Evolutionary conservation across 2,797 vertebrate species (phyloP).

Genomic region (Gymnothorax javanicus): DNA sequence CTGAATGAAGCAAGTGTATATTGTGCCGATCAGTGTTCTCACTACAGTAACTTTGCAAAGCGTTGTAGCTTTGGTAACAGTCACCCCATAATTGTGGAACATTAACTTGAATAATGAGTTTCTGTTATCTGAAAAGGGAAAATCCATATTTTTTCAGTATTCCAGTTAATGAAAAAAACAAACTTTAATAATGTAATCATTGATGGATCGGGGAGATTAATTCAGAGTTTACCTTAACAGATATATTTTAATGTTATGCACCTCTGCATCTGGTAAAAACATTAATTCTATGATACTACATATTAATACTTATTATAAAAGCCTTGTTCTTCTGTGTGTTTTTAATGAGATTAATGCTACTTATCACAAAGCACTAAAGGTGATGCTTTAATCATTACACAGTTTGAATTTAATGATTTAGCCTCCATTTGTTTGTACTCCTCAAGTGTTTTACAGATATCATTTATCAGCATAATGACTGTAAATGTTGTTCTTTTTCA

Average conservation of each 20-base stretch:
- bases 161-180: slow-evolving; percentile 8
- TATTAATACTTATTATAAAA: slow-evolving; percentile 72
- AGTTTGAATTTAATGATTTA: slow-evolving; percentile 51
- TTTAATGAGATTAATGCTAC: slow-evolving; percentile 66
- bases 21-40: slow-evolving; percentile 32
- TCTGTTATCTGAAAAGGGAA: not conserved
- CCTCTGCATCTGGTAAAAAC: not conserved
- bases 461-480: slow-evolving; percentile 60
- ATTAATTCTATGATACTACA: slow-evolving; percentile 14
- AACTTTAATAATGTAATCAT: slow-evolving; percentile 28
- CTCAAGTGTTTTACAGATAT: slow-evolving; percentile 52
- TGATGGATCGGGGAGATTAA: not conserved
- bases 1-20: slow-evolving; percentile 48
- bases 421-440: slow-evolving; percentile 52
- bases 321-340: slow-evolving; percentile 68
- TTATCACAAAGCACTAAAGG: slow-evolving; percentile 69
- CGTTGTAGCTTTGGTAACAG: not conserved
- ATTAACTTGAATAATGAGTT: slow-evolving; percentile 15
- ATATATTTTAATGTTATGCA: not conserved
- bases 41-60: not conserved
- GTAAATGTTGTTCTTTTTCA: slow-evolving; percentile 65
- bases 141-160: slow-evolving; percentile 21
- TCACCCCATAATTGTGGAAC: not conserved
- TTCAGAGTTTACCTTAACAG: slow-evolving; percentile 11
- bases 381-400: slow-evolving; percentile 61